These are phyloP conservation scores for Columbina picui DNA, from an alignment of 2,113 vertebrate genomes.

Conservation along the genomic window DNA sequence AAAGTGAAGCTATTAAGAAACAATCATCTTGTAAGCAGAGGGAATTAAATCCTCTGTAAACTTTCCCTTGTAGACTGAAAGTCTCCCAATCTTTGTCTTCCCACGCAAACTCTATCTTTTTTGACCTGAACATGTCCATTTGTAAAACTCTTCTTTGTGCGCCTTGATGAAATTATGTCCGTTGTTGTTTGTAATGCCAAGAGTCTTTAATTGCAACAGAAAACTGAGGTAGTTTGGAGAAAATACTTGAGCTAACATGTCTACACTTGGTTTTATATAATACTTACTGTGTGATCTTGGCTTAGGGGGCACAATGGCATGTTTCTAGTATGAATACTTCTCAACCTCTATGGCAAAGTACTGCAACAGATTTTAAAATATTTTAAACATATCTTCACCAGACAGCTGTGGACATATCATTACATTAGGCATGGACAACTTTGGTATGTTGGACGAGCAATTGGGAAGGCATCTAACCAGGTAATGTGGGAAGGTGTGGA, in stretches of 20 bases:
- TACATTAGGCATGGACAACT: background rate
- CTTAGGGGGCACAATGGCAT: background rate
- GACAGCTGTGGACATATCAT: background rate
- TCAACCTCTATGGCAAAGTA: background rate
- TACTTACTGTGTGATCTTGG: background rate
- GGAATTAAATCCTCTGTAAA: background rate
- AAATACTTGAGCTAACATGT: background rate
- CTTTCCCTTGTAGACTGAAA: background rate
- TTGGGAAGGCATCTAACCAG: background rate
- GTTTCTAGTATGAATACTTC: background rate
- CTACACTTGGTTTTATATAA: background rate
- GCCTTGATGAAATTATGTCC: background rate
- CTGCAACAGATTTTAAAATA: background rate
- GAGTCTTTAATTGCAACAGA: background rate
- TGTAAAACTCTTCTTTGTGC: rapidly evolving
- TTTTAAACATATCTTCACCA: background rate
- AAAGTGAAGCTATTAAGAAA: background rate
- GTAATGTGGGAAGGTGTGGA: background rate
- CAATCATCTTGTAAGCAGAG: background rate
- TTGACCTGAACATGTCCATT: background rate
- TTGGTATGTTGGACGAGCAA: background rate
- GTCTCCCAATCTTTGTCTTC: background rate
- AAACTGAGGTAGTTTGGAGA: background rate
- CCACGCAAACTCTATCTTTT: background rate
- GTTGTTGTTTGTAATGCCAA: background rate